These are phyloP conservation scores for Dromococcyx pavoninus DNA, from an alignment of 2,797 vertebrate species.

Conservation along the genomic window DNA sequence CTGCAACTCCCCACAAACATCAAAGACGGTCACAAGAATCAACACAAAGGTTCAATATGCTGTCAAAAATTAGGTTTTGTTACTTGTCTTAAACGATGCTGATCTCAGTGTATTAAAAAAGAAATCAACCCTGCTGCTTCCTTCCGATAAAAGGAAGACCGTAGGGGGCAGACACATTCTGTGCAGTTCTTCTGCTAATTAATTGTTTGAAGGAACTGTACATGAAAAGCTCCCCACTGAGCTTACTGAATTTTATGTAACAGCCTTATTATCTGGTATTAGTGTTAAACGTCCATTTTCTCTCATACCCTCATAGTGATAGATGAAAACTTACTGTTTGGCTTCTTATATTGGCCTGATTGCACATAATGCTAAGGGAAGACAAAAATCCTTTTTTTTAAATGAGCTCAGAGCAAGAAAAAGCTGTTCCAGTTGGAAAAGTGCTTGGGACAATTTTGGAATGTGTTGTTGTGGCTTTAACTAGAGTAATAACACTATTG, in stretches of 20 bases:
- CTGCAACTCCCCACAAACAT: neutral
- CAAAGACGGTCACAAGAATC: neutral
- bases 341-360: neutral
- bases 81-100: neutral
- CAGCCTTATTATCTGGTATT: constrained; percentile 63
- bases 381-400: neutral
- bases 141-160: neutral
- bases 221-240: constrained; percentile 43
- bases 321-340: neutral
- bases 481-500: neutral
- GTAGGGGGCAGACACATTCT: neutral
- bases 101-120: neutral
- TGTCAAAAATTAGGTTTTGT: neutral
- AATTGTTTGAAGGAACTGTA: constrained; percentile 2
- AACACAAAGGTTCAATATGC: neutral
- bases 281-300: constrained; percentile 54
- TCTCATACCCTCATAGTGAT: neutral
- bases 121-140: neutral
- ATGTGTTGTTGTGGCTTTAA: neutral
- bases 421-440: neutral
- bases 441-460: neutral
- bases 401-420: neutral
- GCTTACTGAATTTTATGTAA: constrained; percentile 43
- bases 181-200: constrained; percentile 49
- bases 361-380: neutral